Conservation (phyloP, 1,140 invertebrate genomes). For the Linepithema humile region DNA sequence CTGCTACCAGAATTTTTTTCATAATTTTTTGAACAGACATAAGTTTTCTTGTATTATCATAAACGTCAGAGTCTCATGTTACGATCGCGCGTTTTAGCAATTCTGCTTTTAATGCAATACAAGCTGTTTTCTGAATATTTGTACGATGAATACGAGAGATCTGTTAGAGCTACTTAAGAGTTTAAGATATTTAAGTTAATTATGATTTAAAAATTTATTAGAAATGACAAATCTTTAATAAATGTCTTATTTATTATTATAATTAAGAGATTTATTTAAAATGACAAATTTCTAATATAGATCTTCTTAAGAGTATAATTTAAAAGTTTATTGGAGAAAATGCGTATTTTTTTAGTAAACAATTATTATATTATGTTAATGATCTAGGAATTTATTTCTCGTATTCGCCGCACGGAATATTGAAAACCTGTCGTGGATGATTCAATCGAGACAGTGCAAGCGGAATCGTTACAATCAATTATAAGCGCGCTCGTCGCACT, state of each 20-base stretch:
- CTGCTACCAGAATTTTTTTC: not conserved
- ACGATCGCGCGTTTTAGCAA: not conserved
- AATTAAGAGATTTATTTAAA: slow-evolving; percentile 46
- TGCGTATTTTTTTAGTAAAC: not conserved
- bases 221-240: slow-evolving; percentile 20
- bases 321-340: slow-evolving; percentile 9
- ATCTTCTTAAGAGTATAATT: slow-evolving; percentile 18
- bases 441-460: slow-evolving; percentile 48
- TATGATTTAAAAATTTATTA: slow-evolving; percentile 21
- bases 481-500: slow-evolving; percentile 26
- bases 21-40: not conserved
- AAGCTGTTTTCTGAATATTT: slow-evolving; percentile 3
- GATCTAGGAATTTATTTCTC: slow-evolving; percentile 22
- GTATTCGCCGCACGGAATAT: not conserved
- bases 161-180: slow-evolving; percentile 38
- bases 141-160: not conserved
- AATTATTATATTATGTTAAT: slow-evolving; percentile 36
- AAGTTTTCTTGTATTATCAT: not conserved
- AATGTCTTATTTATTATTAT: slow-evolving; percentile 28
- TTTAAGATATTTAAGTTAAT: slow-evolving; percentile 53
- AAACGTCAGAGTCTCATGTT: not conserved
- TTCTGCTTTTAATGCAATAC: not conserved
- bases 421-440: not conserved
- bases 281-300: slow-evolving; percentile 34
- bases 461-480: slow-evolving; percentile 48